Base-by-base conservation (phyloP, 64 coral and sea anemone genomes). In the Trachythela sp. region DNA sequence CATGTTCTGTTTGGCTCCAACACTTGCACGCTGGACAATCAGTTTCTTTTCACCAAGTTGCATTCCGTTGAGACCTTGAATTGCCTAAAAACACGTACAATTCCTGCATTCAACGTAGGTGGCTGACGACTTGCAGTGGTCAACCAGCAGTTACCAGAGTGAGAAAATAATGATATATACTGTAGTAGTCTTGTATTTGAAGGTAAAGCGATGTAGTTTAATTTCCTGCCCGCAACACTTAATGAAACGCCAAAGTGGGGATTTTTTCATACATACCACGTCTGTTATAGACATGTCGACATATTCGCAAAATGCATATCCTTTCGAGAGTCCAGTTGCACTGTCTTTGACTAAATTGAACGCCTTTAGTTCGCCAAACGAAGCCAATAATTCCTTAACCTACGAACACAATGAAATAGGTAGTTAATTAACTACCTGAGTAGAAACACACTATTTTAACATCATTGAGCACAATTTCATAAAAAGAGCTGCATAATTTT, bases 301-400 rank as follows among this genome's bases (percentile, higher is more conserved):
- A 88, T 99, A 99, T 95, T 99, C 96, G 77, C 96, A 99, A 84
- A 99, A 99, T 33, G 96, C 96, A 36, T 99, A 99, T 33, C 96
- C 96, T 70, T 99, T 99, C 60, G 96, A 99, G 0, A 99, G 86
- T 0, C 96, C 96, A 85, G 96, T 99, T 17, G 96, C 96, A 90
- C 96, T 99, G 84, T 99, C 96, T 48, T 99, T 99, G 39, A 99
- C 96, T 42, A 99, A 90, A 90, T 99, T 99, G 80, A 99, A 99
- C 1, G 96, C 96, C 87, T 94, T 93, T 36, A 99, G 88, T 68
- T 99, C 96, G 43, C 96, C 96, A 99, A 99, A 99, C 59, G 96
- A 97, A 40, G 95, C 88, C 48, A 97, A 88, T 22, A 97, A 86
- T 56, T 97, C 95, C 51, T 97, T 97, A 17, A 97, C 95, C 95